Evolutionary conservation across 2,888 invertebrate species (phyloP).

Genomic region (Agonopterix heracliana): DNA sequence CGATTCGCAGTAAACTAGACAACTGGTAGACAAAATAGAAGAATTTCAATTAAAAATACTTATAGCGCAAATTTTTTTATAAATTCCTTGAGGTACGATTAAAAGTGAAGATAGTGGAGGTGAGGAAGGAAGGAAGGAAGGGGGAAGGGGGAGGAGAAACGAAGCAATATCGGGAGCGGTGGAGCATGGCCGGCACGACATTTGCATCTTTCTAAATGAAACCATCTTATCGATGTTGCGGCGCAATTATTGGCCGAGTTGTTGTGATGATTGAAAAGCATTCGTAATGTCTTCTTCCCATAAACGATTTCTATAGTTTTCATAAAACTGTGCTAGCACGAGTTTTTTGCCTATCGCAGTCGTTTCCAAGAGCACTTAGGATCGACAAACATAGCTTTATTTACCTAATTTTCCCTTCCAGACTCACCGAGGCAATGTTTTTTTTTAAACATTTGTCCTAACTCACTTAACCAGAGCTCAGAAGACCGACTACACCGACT

Average conservation of each 20-base stretch:
- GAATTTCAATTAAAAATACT: background rate
- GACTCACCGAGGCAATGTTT: too few relatives aligned
- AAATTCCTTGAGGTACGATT: slow-evolving; percentile 29
- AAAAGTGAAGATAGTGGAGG: slow-evolving; percentile 54
- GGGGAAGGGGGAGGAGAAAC: slow-evolving; percentile 11
- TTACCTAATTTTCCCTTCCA: too few relatives aligned
- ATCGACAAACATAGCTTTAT: too few relatives aligned
- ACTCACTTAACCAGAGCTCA: too few relatives aligned
- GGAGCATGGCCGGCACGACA: slow-evolving; percentile 48
- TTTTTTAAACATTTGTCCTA: too few relatives aligned
- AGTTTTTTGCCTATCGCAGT: too few relatives aligned
- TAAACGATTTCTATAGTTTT: background rate
- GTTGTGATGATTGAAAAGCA: slow-evolving; percentile 28
- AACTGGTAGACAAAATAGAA: background rate
- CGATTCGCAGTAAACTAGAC: background rate
- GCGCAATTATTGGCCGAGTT: slow-evolving; percentile 43
- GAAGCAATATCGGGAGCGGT: slow-evolving; percentile 51
- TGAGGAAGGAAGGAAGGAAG: slow-evolving; percentile 26
- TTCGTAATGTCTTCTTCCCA: slow-evolving; percentile 11
- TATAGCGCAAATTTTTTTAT: background rate
- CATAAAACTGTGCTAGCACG: too few relatives aligned
- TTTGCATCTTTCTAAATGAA: slow-evolving; percentile 56
- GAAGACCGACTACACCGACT: too few relatives aligned
- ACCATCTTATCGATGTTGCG: slow-evolving; percentile 49
- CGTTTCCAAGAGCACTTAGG: background rate